Conservation (phyloP, 2,797 vertebrate genomes). For the Coilia nasus region DNA sequence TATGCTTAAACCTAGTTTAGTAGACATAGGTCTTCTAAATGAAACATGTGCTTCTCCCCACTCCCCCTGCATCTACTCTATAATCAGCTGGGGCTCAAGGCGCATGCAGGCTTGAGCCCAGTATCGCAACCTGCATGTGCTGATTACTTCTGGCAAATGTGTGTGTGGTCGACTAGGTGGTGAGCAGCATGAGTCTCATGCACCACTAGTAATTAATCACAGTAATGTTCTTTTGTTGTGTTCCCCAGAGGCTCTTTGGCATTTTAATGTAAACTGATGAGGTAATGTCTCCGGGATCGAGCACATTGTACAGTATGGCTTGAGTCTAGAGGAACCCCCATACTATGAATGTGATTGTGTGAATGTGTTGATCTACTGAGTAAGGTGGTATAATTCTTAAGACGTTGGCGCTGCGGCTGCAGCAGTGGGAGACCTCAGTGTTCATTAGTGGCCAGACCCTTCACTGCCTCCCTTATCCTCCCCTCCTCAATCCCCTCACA, state of each 20-base stretch:
- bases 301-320: neutral
- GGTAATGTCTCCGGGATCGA: neutral
- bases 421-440: slow-evolving; percentile 6
- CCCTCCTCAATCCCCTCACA: neutral
- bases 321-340: neutral
- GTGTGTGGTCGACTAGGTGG: slow-evolving; percentile 24
- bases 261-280: slow-evolving; percentile 33
- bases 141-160: slow-evolving; percentile 33
- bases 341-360: neutral
- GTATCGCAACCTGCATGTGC: slow-evolving; percentile 4
- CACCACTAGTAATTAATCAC: slow-evolving; percentile 36
- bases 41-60: neutral
- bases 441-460: neutral
- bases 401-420: neutral
- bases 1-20: neutral
- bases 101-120: neutral
- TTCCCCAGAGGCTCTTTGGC: slow-evolving; percentile 26
- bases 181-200: slow-evolving; percentile 24
- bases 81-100: slow-evolving; percentile 18
- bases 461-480: neutral
- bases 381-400: neutral
- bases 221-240: slow-evolving; percentile 42
- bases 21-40: neutral
- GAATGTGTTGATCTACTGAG: neutral
- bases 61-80: neutral